Base-by-base conservation (phyloP, 1,140 invertebrate species). In the Cheumatopsyche charites region DNA sequence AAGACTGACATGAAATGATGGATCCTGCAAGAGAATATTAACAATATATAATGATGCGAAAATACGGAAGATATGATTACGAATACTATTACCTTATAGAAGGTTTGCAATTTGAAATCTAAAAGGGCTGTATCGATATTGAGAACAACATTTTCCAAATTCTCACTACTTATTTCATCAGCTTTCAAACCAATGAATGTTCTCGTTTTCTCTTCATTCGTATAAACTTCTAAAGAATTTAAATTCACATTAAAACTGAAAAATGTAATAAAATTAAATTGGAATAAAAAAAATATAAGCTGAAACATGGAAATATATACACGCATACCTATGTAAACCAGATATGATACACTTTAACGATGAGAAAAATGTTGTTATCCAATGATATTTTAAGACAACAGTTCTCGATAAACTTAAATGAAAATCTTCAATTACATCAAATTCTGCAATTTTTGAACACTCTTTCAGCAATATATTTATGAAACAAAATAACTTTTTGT, bases 191-290 rank as follows among this genome's bases (percentile, higher is more conserved):
- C 88, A 55, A 94, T 77, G 81, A 94, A 94, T 29, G 91, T 93
- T 73, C 91, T 87, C 47, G 89, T 91, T 70, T 83, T 84, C 68
- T 92, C 90, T 72, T 93, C 91, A 79, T 93, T 93, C 47, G 86
- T 87, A 77, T 91, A 93, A 19, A 91, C 81, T 76, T 87, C 83
- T 5, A 92, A 74, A 73, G 80, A 80, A 62, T 84, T 81, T 77
- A 92, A 85, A 45, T 83, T 79, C 36, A 91, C 67, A 12, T 82
- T 77, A 82, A 92, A 91, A 76, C 87, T 89, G 71, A 62, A 47
- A 47, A n/a, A 47, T 47, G 43, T 58, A 6, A 4, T 11, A 58
- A 21, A 21, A 19, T 58, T 17, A 58, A 23, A 58, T 23, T 21
- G 15, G 6, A 23, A 58, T 21, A n/a, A 58, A n/a, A 21, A 21